Base-by-base conservation (phyloP, 53 echinoderm and acorn worm genomes). In the Hippasteria phrygiana region DNA sequence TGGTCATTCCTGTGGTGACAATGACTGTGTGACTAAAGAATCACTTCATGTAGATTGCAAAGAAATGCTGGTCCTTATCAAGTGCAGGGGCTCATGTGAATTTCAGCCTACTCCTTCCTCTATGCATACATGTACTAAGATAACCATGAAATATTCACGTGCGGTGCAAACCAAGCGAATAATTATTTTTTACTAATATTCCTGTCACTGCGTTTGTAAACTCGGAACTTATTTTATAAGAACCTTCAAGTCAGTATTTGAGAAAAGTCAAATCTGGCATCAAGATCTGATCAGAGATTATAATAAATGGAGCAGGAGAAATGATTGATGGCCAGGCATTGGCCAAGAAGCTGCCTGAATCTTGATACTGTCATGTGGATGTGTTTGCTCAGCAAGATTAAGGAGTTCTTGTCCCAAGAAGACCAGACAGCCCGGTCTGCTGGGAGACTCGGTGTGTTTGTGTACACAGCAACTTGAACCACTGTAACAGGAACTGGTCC, bases 391-490 rank as follows among this genome's bases (percentile, higher is more conserved):
- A 32, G 47, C 28, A 75, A 50, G 50, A 50, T 75, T 2, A 75
- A 75, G n/a, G 47, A 75, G 27, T 75, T 50, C 2, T 7, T 72
- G 40, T 43, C 73, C 42, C 22, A 10, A 14, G 72, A 22, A 41
- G 42, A 42, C 17, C 11, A 72, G 41, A 72, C 72, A 72, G 41
- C 2, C 7, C 34, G n/a, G 10, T 56, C 6, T 56, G 56, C 56
- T 4, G 17, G 6, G 67, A 17, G 67, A 72, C 72, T 24, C 41
- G 42, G 4, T 40, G 33, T 9, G 71, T 36, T 16, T 40, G 40
- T 72, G 72, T 72, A 72, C 72, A 41, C 72, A 41, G 72, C 72
- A 72, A 72, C 72, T 41, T 42, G 42, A 72, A 72, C 41, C 40
- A 4, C 37, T 67, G 34, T 1, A 9, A 67, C 13, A 59, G 59